Base-by-base conservation (phyloP, 1,140 invertebrate genomes). In the Bombus terrestris region DNA sequence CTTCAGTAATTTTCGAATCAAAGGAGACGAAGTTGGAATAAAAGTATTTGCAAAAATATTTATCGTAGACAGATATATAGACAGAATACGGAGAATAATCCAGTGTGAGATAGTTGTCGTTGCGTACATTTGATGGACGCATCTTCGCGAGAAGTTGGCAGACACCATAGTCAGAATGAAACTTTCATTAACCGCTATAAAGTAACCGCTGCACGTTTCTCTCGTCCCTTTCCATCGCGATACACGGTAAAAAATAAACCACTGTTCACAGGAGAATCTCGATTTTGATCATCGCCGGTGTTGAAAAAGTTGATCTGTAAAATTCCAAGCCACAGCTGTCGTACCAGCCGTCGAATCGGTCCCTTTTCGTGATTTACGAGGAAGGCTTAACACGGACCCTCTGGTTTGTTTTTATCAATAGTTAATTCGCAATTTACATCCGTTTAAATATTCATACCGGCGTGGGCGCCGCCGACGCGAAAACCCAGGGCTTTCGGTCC, bases 321-420 rank as follows among this genome's bases (percentile, higher is more conserved):
- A 84, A 66, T 74, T 72, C 10, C 62, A 35, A 62, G 15, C 37
- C 37, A 6, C 37, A 8, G 37, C 39, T 35, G 12, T 12, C 35
- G 22, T 22, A 10, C 18, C 53, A 41, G 6, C 15, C 37, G 8
- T 1, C 35, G 25, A 25, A 32, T 12, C 15, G 32, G 12, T 47
- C 47, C 39, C 25, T 41, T 8, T 59, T 10, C 35, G 75, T 81
- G 90, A 91, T 91, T 91, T 91, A 91, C 77, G 87, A 87, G 84
- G 79, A 83, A 91, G 87, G 83, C 90, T 88, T 88, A 92, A 87
- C 81, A 66, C 72, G 64, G 90, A 86, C 88, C 83, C 88, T 89
- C 90, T 90, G 88, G 88, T 92, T 92, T 92, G 91, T 92, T 92
- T 92, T 92, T 92, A 92, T 92, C 92, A 92, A 92, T 92, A 92